Evolutionary conservation across 2,113 vertebrate species (phyloP).

Genomic region (Cyphomyrus discorhynchus): DNA sequence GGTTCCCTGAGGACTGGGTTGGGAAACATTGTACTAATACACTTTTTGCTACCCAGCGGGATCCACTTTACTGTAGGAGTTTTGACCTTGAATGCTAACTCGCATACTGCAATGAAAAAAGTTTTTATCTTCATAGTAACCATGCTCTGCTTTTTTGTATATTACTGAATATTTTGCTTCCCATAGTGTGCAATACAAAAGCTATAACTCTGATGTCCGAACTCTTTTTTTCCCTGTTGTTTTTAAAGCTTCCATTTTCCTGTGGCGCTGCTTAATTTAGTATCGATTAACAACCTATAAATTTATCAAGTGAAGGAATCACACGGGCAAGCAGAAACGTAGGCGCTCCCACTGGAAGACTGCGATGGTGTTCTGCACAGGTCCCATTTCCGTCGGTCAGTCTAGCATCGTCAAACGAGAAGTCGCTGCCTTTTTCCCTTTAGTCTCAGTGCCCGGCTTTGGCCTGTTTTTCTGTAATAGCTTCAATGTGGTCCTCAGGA

Average conservation of each 20-base stretch:
- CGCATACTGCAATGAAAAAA: neutral
- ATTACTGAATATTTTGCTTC: neutral
- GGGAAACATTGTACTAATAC: neutral
- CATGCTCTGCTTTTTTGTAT: neutral
- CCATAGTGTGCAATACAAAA: neutral
- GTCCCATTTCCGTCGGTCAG: neutral
- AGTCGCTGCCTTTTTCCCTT: neutral
- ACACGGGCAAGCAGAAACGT: neutral
- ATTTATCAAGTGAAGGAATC: neutral
- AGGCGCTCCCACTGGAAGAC: neutral
- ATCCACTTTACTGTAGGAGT: neutral
- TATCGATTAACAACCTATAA: neutral
- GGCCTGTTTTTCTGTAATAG: neutral
- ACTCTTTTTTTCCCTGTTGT: neutral
- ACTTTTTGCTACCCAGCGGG: neutral
- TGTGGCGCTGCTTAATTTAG: neutral
- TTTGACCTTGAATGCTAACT: neutral
- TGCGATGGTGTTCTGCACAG: neutral
- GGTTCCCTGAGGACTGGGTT: too few species aligned
- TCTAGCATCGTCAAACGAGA: neutral
- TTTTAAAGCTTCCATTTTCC: neutral
- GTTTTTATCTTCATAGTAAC: neutral
- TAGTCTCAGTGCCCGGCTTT: neutral
- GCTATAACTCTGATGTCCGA: neutral
- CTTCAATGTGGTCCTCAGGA: neutral